These are phyloP conservation scores for Vimba vimba DNA, from an alignment of 2,113 vertebrate species.

Conservation along the genomic window DNA sequence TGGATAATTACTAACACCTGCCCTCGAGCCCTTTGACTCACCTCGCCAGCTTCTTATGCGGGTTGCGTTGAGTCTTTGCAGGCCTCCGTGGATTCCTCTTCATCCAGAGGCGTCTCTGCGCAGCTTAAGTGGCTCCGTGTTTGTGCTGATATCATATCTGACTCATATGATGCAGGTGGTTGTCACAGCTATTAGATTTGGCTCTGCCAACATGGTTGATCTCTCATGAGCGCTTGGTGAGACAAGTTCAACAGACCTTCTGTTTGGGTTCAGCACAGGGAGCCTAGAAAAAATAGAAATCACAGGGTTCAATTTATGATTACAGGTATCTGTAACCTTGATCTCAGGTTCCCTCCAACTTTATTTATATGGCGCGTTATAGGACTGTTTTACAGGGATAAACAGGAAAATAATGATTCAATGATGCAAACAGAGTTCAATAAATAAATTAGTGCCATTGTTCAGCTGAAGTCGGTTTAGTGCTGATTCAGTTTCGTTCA, in stretches of 20 bases:
- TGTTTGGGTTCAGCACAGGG: neutral
- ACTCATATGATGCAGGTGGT: conserved; percentile 4
- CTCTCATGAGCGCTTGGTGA: neutral
- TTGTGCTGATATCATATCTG: neutral
- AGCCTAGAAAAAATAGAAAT: neutral
- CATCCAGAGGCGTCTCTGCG: neutral
- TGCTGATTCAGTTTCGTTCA: too few relatives aligned
- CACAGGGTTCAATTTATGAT: neutral
- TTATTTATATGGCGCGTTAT: neutral
- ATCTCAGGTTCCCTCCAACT: neutral
- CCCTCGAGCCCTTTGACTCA: conserved; percentile 37
- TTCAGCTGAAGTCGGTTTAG: too few relatives aligned
- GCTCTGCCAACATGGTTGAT: neutral
- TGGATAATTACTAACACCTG: conserved; percentile 44
- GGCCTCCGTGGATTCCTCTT: neutral
- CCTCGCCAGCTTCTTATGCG: conserved; percentile 18
- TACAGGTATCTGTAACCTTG: neutral
- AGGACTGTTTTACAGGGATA: neutral
- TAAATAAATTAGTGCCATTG: too few relatives aligned
- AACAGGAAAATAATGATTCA: too few relatives aligned
- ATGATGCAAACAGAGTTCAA: too few relatives aligned
- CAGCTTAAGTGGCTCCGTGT: neutral
- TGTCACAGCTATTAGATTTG: neutral
- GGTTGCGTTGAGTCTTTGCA: neutral
- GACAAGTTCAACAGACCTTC: neutral